phyloP scores from a whole-genome alignment of 2,113 vertebrate species.

The Narcine bancroftii region DNA sequence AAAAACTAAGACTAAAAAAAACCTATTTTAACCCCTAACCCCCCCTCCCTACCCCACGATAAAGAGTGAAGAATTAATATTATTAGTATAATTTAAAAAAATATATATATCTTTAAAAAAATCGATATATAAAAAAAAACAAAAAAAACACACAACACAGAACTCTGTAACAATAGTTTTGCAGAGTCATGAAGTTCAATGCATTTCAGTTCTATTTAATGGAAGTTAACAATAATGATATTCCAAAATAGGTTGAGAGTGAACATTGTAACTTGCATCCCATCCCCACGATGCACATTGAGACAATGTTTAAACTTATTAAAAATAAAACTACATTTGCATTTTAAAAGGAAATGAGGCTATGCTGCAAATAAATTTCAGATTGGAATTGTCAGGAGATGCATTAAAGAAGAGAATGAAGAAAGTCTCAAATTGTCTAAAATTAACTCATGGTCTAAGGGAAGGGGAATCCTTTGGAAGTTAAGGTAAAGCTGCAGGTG shows the following conservation, averaged over 20 bases:
- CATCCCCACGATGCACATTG: neutral
- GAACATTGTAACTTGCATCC: neutral
- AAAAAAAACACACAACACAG: too few relatives aligned
- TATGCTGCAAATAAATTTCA: neutral
- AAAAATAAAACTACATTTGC: neutral
- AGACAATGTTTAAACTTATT: neutral
- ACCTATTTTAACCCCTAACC: too few relatives aligned
- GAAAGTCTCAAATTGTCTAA: neutral
- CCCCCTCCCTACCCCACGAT: too few relatives aligned
- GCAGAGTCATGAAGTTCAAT: neutral
- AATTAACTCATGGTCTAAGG: neutral
- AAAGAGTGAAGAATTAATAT: too few relatives aligned
- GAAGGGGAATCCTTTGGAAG: neutral
- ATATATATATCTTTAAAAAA: too few relatives aligned
- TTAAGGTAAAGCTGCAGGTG: neutral
- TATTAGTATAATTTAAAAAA: too few relatives aligned
- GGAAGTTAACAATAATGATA: neutral
- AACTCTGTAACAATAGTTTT: too few relatives aligned
- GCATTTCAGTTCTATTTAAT: constrained; percentile 1
- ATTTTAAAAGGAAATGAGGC: neutral
- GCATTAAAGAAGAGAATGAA: neutral
- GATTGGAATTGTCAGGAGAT: neutral
- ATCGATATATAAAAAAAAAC: too few relatives aligned
- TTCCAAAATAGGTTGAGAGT: neutral
- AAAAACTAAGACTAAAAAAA: too few relatives aligned